Conservation (phyloP, 2,888 invertebrate genomes). For the Xanthia icteritia region DNA sequence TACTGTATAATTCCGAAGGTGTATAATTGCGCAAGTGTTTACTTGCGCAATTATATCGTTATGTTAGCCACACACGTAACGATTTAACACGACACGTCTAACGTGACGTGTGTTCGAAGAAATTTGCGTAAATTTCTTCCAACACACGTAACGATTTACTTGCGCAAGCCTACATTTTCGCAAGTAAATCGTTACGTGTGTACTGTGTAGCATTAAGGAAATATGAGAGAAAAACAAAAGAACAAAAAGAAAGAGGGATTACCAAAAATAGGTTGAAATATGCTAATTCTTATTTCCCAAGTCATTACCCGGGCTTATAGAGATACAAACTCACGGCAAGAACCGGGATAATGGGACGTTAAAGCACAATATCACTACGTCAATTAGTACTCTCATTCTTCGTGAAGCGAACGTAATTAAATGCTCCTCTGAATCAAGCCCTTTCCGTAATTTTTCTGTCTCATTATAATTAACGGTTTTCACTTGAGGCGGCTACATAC, state of each 20-base stretch:
- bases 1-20: no score
- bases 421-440: conserved; percentile 23
- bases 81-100: no score
- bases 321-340: not conserved
- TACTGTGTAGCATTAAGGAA: no score
- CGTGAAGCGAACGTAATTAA: conserved; percentile 37
- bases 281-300: conserved; percentile 4
- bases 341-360: conserved; percentile 2
- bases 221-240: not conserved
- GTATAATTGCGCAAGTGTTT: no score
- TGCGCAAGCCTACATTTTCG: no score
- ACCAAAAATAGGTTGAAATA: not conserved
- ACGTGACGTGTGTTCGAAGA: no score
- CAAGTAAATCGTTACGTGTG: no score
- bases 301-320: not conserved
- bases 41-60: no score
- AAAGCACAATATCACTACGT: conserved; percentile 26
- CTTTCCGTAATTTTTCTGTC: conserved; percentile 49
- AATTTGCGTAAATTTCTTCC: no score
- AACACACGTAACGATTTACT: no score
- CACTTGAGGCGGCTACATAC: conserved; percentile 55
- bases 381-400: conserved; percentile 27
- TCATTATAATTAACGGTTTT: conserved; percentile 63
- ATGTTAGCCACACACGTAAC: no score
- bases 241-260: no score